Percentiles rank a stretch among this genome's conserved stretches.
Evolutionary conservation across 2,113 vertebrate species (phyloP).

Genomic region (Hippopotamus amphibius): DNA sequence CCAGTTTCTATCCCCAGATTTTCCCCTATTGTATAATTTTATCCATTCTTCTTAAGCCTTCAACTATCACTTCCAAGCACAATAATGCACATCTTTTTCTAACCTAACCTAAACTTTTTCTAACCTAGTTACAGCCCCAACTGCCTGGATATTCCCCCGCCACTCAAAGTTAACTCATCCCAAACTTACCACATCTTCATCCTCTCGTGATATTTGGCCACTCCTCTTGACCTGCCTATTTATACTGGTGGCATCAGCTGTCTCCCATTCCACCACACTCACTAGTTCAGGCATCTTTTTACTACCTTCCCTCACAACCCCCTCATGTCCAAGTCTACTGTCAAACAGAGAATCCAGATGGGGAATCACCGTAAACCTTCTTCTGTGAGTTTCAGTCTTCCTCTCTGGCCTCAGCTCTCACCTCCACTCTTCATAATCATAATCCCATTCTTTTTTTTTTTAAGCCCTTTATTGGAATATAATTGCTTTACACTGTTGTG

Average conservation of each 20-base stretch:
- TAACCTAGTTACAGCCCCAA: neutral
- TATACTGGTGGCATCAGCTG: neutral
- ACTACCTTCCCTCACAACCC: neutral
- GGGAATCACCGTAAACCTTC: neutral
- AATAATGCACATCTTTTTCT: neutral
- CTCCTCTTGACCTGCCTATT: neutral
- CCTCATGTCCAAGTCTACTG: neutral
- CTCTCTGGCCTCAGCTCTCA: neutral
- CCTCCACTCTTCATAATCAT: neutral
- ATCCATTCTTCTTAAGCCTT: neutral
- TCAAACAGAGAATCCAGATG: neutral
- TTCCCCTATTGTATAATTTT: neutral
- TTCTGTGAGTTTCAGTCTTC: neutral
- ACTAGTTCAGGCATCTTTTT: neutral
- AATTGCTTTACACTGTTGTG: too few relatives aligned
- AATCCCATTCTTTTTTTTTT: neutral
- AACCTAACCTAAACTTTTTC: neutral
- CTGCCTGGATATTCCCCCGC: neutral
- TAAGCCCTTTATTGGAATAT: too few relatives aligned
- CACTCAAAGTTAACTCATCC: neutral
- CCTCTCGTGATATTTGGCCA: neutral
- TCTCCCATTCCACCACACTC: fast-evolving
- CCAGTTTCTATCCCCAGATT: neutral
- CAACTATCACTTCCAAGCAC: neutral
- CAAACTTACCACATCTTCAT: neutral